Conservation (phyloP, 1,140 invertebrate species). For the Gryllus bimaculatus region DNA sequence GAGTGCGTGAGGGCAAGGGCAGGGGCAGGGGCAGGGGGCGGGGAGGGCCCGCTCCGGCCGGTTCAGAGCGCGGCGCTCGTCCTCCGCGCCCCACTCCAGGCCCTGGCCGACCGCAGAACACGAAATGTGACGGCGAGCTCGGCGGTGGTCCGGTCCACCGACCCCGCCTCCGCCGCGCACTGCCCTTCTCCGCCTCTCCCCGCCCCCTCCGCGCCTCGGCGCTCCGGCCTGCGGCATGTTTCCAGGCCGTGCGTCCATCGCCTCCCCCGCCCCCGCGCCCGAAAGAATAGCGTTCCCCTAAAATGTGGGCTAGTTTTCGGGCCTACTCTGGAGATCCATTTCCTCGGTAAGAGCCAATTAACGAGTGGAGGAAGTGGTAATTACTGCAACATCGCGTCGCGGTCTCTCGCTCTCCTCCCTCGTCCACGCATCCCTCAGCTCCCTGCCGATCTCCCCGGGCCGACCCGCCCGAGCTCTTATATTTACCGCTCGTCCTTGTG, state of each 20-base stretch:
- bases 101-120: not conserved
- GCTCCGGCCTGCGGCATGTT: not conserved
- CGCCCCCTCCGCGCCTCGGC: too few relatives aligned
- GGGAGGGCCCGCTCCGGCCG: too few relatives aligned
- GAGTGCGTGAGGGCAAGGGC: too few relatives aligned
- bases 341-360: not conserved
- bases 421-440: not conserved
- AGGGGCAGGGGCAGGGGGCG: too few relatives aligned
- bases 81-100: too few relatives aligned
- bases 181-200: not conserved
- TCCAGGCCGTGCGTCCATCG: not conserved
- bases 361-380: constrained; percentile 3
- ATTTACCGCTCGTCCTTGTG: not conserved
- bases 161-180: too few relatives aligned
- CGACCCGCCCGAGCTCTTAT: not conserved
- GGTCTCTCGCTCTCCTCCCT: not conserved
- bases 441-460: not conserved
- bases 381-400: not conserved
- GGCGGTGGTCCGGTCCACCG: not conserved
- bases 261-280: not conserved
- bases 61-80: not conserved
- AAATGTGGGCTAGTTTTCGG: not conserved
- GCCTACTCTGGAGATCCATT: not conserved
- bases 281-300: not conserved
- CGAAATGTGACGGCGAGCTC: not conserved